Percentiles rank a stretch among this genome's conserved stretches.
Conservation (phyloP, 2,888 invertebrate genomes). For the Dynastes grantii region DNA sequence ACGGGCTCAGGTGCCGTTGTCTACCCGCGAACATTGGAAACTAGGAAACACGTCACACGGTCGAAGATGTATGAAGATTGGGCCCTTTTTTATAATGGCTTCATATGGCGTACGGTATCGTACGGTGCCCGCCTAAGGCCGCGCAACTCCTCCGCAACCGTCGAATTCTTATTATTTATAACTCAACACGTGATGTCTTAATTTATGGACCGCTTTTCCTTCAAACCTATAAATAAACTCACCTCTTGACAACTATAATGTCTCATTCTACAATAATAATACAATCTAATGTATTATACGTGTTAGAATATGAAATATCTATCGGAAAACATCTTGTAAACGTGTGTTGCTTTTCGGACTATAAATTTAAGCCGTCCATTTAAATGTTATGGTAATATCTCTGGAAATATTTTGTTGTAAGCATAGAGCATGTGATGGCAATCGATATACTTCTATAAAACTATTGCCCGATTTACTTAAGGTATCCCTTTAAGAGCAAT, state of each 20-base stretch:
- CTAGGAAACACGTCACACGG: slow-evolving; percentile 57
- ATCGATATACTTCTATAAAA: too few species aligned
- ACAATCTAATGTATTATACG: background rate
- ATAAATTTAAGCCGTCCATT: too few species aligned
- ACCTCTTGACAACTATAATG: slow-evolving; percentile 32
- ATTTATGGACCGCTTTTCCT: slow-evolving; percentile 30
- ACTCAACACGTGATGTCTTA: slow-evolving; percentile 37
- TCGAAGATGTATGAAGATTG: slow-evolving; percentile 58
- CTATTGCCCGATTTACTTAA: too few species aligned
- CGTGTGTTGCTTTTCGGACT: too few species aligned
- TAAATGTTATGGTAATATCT: too few species aligned
- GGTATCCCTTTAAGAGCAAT: too few species aligned
- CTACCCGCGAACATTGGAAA: slow-evolving; percentile 59
- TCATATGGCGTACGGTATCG: slow-evolving; percentile 44
- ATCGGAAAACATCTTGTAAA: too few species aligned
- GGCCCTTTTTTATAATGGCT: slow-evolving; percentile 53
- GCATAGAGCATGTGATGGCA: too few species aligned
- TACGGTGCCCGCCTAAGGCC: slow-evolving; percentile 10
- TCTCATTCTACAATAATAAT: slow-evolving; percentile 18
- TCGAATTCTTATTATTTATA: slow-evolving; percentile 40
- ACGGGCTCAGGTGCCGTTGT: slow-evolving; percentile 68
- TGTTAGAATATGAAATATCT: background rate
- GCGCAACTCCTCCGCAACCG: slow-evolving; percentile 32
- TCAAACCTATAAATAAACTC: slow-evolving; percentile 6
- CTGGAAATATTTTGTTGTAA: too few species aligned